Evolutionary conservation across 1,140 invertebrate species (phyloP), one percentile per base, ranked within the genome.

Genomic region (Hesperophylax magnus): DNA sequence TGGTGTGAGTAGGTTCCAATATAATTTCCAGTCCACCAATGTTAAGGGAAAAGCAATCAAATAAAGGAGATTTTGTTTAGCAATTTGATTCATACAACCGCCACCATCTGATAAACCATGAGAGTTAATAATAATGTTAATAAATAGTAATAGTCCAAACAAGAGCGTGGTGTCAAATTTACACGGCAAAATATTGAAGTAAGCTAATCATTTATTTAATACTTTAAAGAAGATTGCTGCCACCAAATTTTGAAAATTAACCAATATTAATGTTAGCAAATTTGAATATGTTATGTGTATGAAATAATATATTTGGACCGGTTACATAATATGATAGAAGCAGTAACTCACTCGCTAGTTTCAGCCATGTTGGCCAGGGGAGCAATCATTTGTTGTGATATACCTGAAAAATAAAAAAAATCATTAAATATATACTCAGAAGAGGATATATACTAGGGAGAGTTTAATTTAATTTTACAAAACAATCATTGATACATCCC

Each of bases 281-380:
- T n/a, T n/a, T n/a, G n/a, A 14, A 47, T 47, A 3, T 14, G 11
- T 14, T 47, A 11, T 47, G 39, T 47, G 39, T 47, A 47, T 11
- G 39, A 47, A 47, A 47, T 47, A 47, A 47, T 47, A 47, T 47
- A 47, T 14, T 47, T 47, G 1, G 9, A 47, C 14, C 39, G 14
- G 39, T 47, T 47, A 47, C 11, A 47, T 47, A 47, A 47, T 34
- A 27, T 47, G 11, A 47, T 14, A 2, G 9, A 47, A 47, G 39
- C 1, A 9, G 39, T 47, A 27, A 90, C 91, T 91, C 86, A 92
- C 92, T 92, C 92, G 87, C 90, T 91, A 6, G 91, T 91, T 84
- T 92, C 91, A 56, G 91, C 91, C 85, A 92, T 92, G 84, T 91
- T 92, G 56, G 91, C 90, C 52, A 92, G 85, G 24, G 91, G 92